Conservation (phyloP, 1,140 invertebrate species). For the Periplaneta americana region DNA sequence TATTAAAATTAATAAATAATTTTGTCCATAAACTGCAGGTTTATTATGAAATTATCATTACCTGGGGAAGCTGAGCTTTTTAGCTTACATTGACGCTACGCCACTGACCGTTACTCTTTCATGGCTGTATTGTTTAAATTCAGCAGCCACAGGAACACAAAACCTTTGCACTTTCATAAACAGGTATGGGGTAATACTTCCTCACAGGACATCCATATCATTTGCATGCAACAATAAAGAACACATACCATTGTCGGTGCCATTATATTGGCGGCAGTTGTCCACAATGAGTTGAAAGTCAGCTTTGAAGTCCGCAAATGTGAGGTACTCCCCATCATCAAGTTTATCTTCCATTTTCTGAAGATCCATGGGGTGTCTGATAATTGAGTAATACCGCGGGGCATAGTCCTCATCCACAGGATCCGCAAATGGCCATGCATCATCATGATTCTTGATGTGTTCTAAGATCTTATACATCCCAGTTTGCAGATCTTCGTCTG, state of each 20-base stretch:
- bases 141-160: no score
- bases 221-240: no score
- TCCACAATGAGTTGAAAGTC: slow-evolving; percentile 89
- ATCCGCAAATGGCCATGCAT: slow-evolving; percentile 89
- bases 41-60: no score
- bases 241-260: slow-evolving; percentile 76
- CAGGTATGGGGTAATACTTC: no score
- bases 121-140: no score
- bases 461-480: slow-evolving; percentile 87
- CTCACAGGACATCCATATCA: no score
- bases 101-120: no score
- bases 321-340: slow-evolving; percentile 72
- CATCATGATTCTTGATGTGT: slow-evolving; percentile 74
- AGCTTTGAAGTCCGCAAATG: slow-evolving; percentile 71
- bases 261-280: slow-evolving; percentile 88
- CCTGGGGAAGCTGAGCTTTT: no score
- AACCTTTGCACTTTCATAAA: no score
- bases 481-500: slow-evolving; percentile 75
- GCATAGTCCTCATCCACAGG: slow-evolving; percentile 88
- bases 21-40: no score
- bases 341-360: slow-evolving; percentile 83
- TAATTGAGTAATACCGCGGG: slow-evolving; percentile 56
- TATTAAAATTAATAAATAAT: no score
- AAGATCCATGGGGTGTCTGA: slow-evolving; percentile 75
- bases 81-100: no score